phyloP scores from a whole-genome alignment of 2,113 vertebrate species.

The Antechinus stuartii region DNA sequence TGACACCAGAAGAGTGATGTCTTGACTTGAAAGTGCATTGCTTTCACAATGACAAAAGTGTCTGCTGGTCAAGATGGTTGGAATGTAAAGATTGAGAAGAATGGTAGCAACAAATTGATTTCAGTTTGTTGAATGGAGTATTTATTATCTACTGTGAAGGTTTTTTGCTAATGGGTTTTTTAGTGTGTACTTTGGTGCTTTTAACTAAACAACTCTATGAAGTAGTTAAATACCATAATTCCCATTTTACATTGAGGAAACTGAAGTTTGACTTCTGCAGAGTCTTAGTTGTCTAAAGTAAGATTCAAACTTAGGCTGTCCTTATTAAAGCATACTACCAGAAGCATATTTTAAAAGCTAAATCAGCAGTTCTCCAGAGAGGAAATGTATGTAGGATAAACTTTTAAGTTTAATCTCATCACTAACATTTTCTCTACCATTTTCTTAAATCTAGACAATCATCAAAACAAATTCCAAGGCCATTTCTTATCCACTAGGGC shows the following conservation, averaged over 20 bases:
- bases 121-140: not conserved
- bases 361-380: not conserved
- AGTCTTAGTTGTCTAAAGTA: not conserved
- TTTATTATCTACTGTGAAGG: not conserved
- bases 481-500: too few relatives aligned
- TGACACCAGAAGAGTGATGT: too few relatives aligned
- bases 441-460: not conserved
- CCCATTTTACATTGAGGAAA: not conserved
- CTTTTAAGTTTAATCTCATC: not conserved
- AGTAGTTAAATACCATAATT: not conserved
- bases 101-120: not conserved
- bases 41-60: not conserved
- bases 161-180: not conserved
- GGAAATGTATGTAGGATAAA: not conserved
- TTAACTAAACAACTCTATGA: not conserved
- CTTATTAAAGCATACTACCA: not conserved
- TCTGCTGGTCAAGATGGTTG: not conserved
- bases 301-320: not conserved
- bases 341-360: not conserved
- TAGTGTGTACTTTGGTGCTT: not conserved
- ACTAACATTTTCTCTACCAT: not conserved
- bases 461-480: not conserved
- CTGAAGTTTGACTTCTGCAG: not conserved
- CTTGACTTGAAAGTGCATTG: too few relatives aligned
- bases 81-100: not conserved